These are phyloP conservation scores for Dromaius novaehollandiae DNA, from an alignment of 2,113 vertebrate genomes.

Conservation along the genomic window DNA sequence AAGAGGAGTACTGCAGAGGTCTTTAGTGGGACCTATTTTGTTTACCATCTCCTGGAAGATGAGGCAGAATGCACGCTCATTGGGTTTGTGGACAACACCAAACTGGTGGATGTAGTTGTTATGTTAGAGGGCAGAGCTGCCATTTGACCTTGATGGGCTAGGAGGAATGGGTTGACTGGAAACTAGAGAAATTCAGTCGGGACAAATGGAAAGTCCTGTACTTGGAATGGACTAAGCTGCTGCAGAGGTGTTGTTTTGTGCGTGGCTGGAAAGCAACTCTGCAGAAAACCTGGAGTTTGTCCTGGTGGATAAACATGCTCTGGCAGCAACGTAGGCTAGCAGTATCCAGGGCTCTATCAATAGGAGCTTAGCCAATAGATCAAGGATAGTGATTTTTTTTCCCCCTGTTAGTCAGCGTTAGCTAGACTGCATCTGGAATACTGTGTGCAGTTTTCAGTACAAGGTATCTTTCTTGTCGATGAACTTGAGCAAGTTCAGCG, in stretches of 20 bases:
- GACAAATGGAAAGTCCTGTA: not conserved
- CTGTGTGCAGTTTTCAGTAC: not conserved
- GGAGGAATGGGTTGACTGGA: no score
- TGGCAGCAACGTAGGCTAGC: not conserved
- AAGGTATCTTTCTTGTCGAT: not conserved
- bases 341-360: not conserved
- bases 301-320: not conserved
- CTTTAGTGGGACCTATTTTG: no score
- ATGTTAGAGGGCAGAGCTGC: no score
- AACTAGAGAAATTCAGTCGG: no score
- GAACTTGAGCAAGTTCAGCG: not conserved
- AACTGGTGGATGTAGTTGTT: no score
- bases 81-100: no score
- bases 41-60: no score
- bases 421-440: not conserved
- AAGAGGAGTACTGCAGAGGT: no score
- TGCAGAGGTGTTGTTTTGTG: not conserved
- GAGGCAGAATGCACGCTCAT: no score
- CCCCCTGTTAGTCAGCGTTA: not conserved
- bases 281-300: not conserved
- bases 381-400: not conserved
- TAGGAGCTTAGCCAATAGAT: not conserved
- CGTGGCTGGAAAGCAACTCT: not conserved
- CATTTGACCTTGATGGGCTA: no score
- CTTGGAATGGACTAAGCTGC: not conserved